Conservation (phyloP, 2,113 vertebrate genomes). For the Eulemur rufifrons region DNA sequence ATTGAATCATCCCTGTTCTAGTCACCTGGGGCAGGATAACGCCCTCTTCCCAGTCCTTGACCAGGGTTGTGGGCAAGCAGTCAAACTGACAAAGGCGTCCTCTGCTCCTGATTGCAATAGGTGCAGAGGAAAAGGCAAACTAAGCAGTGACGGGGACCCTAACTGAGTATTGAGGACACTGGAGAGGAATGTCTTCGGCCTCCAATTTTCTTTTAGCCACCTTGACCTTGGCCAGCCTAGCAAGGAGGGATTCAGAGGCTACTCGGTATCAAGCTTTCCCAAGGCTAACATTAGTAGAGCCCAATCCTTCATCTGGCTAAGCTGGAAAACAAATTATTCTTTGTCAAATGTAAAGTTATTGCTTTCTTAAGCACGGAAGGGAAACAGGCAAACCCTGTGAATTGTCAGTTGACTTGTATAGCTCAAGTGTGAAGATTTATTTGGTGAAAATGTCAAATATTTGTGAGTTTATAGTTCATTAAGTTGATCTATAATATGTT, state of each 20-base stretch:
- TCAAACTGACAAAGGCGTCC: not conserved
- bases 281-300: not conserved
- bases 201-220: not conserved
- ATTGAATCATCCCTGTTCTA: not conserved
- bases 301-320: not conserved
- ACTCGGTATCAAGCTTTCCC: not conserved
- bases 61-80: not conserved
- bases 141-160: not conserved
- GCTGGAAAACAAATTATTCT: slow-evolving; percentile 26
- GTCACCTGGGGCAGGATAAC: not conserved
- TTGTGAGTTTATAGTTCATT: slow-evolving; percentile 16
- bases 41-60: not conserved
- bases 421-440: slow-evolving; percentile 20
- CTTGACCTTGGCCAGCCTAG: not conserved
- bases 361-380: not conserved
- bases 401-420: not conserved
- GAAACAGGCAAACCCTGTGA: not conserved
- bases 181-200: not conserved
- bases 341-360: slow-evolving; percentile 22
- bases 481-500: not conserved
- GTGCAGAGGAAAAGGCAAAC: not conserved
- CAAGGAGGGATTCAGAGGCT: not conserved
- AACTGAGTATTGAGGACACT: not conserved
- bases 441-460: not conserved
- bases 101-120: not conserved